Conservation (phyloP, 1,140 invertebrate genomes). For the Macrosteles quadrilineatus region DNA sequence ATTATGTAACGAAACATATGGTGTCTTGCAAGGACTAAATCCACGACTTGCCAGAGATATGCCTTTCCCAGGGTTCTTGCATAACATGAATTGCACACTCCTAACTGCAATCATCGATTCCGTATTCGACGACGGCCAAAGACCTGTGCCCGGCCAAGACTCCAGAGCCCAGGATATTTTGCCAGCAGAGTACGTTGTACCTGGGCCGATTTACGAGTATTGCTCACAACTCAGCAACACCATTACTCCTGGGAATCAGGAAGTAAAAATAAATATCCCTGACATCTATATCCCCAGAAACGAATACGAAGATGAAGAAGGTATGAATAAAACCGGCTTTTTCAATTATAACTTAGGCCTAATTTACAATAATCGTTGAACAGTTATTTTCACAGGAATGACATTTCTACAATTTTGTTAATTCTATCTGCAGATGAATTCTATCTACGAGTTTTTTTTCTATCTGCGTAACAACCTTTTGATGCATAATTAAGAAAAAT, state of each 20-base stretch:
- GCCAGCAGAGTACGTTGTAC: neutral
- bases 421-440: too few relatives aligned
- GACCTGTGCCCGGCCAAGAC: neutral
- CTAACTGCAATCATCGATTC: neutral
- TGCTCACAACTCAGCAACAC: too few relatives aligned
- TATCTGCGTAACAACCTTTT: too few relatives aligned
- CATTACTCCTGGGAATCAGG: too few relatives aligned
- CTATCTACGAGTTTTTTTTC: too few relatives aligned
- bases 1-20: neutral
- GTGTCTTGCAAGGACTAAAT: neutral
- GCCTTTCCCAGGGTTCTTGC: neutral
- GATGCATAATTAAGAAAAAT: too few relatives aligned
- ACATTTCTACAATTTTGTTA: too few relatives aligned
- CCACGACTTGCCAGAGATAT: neutral
- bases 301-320: neutral
- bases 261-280: neutral
- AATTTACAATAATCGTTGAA: too few relatives aligned
- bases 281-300: neutral
- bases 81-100: neutral
- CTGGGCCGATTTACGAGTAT: neutral
- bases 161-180: neutral
- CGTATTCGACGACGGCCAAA: neutral
- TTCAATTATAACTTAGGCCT: too few relatives aligned
- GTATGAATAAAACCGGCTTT: too few relatives aligned
- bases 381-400: too few relatives aligned